These are phyloP conservation scores for Drosophila tristis DNA, from an alignment of 1,140 invertebrate species.

Conservation along the genomic window DNA sequence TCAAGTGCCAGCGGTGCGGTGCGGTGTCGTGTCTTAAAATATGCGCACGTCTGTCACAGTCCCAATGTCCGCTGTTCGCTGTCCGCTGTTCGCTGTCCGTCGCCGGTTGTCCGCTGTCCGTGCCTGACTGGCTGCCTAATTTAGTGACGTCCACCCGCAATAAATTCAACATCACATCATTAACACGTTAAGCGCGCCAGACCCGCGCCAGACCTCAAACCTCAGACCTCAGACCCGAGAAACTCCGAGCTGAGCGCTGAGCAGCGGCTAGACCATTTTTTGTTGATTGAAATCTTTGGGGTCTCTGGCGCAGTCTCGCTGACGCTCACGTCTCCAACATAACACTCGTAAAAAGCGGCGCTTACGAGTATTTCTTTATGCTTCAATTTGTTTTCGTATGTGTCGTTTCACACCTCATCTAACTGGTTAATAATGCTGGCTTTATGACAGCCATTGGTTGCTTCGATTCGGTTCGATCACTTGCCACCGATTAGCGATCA, in stretches of 20 bases:
- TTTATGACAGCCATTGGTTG: constrained; percentile 47
- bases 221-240: constrained; percentile 3
- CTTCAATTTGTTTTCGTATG: constrained; percentile 48
- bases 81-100: constrained; percentile 3
- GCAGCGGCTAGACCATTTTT: constrained; percentile 61
- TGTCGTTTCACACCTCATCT: constrained; percentile 70
- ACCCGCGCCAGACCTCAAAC: too few species aligned
- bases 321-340: constrained; percentile 61
- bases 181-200: constrained; percentile 73
- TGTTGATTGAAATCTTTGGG: constrained; percentile 74
- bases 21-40: constrained; percentile 44
- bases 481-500: constrained; percentile 64
- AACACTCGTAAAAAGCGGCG: constrained; percentile 59
- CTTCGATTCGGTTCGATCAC: constrained; percentile 25
- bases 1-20: constrained; percentile 28
- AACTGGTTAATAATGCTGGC: constrained; percentile 50
- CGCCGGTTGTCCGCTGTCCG: constrained; percentile 14
- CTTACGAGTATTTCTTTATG: constrained; percentile 57
- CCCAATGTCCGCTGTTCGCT: neutral
- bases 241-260: neutral
- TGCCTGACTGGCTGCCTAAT: constrained; percentile 53
- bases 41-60: constrained; percentile 43
- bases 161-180: constrained; percentile 78
- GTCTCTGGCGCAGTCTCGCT: constrained; percentile 9
- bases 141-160: constrained; percentile 77